Evolutionary conservation across 2,888 invertebrate species (phyloP).

Genomic region (Hirtodrosophila histrioides): DNA sequence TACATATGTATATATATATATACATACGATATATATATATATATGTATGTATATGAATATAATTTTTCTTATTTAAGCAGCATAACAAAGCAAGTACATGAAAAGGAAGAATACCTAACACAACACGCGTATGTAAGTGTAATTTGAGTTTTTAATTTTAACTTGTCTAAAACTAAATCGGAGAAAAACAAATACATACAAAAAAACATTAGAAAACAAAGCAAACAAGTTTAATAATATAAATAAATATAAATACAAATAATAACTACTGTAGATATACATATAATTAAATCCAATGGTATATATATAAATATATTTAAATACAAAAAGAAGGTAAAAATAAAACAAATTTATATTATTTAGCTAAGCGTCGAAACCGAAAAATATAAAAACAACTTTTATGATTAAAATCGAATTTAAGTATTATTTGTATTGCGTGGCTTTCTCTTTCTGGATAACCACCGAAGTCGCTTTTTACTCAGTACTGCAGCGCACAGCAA

Average conservation of each 20-base stretch:
- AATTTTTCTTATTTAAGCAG: slow-evolving; percentile 62
- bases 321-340: slow-evolving; percentile 56
- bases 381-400: slow-evolving; percentile 80
- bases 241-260: slow-evolving; percentile 60
- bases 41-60: slow-evolving; percentile 40
- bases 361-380: slow-evolving; percentile 75
- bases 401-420: slow-evolving; percentile 60
- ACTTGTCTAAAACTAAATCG: slow-evolving; percentile 44
- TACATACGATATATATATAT: slow-evolving; percentile 27
- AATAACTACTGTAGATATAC: slow-evolving; percentile 65
- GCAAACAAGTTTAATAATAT: slow-evolving; percentile 58
- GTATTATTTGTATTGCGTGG: background rate
- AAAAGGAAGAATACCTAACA: slow-evolving; percentile 37
- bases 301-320: slow-evolving; percentile 62
- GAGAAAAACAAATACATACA: slow-evolving; percentile 30
- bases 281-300: slow-evolving; percentile 57
- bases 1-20: slow-evolving; percentile 31
- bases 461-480: too few species aligned
- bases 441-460: too few species aligned
- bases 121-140: slow-evolving; percentile 36
- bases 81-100: slow-evolving; percentile 25
- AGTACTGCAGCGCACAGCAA: too few species aligned
- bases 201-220: slow-evolving; percentile 38
- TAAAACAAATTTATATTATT: slow-evolving; percentile 72
- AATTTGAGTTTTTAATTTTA: slow-evolving; percentile 57